Evolutionary conservation across 1,140 invertebrate species (phyloP).

Genomic region (Lordiphosa clarofinis): DNA sequence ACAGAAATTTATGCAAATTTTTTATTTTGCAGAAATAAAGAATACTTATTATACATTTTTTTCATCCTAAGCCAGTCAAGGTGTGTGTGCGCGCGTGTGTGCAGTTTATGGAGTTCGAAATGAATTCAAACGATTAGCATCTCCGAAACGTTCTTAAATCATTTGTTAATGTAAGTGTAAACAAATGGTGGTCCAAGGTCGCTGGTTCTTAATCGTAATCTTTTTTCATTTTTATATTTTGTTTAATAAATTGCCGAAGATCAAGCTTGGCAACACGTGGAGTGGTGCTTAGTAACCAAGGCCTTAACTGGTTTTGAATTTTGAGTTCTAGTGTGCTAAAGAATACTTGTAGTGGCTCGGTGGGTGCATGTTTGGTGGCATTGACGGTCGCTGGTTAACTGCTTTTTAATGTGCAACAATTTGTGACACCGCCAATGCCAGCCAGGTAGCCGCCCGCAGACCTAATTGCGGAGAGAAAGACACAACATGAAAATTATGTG

Average conservation of each 20-base stretch:
- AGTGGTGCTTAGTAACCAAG: conserved; percentile 23
- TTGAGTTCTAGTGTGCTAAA: conserved; percentile 18
- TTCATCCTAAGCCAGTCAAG: conserved; percentile 54
- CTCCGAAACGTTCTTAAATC: conserved; percentile 10
- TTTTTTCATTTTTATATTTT: conserved; percentile 29
- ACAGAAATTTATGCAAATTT: not conserved
- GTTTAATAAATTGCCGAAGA: conserved; percentile 26
- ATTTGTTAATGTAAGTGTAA: conserved; percentile 14
- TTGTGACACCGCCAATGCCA: conserved; percentile 37
- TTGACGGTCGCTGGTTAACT: conserved; percentile 19
- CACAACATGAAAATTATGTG: conserved; percentile 30
- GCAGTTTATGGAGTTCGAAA: conserved; percentile 37
- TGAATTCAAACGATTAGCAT: conserved; percentile 27
- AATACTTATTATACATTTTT: conserved; percentile 24
- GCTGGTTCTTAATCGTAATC: conserved; percentile 26
- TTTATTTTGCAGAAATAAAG: conserved; percentile 22
- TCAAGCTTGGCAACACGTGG: conserved; percentile 20
- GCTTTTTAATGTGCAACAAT: conserved; percentile 44
- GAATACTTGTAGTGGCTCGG: conserved; percentile 7
- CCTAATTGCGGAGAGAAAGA: conserved; percentile 10
- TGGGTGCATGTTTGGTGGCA: conserved; percentile 8
- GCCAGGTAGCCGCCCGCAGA: not conserved
- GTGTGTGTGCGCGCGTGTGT: conserved; percentile 26
- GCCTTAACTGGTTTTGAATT: conserved; percentile 41
- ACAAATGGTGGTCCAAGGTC: conserved; percentile 25